Evolutionary conservation across 2,797 vertebrate genomes (phyloP).

Genomic region (Cuculus canorus): DNA sequence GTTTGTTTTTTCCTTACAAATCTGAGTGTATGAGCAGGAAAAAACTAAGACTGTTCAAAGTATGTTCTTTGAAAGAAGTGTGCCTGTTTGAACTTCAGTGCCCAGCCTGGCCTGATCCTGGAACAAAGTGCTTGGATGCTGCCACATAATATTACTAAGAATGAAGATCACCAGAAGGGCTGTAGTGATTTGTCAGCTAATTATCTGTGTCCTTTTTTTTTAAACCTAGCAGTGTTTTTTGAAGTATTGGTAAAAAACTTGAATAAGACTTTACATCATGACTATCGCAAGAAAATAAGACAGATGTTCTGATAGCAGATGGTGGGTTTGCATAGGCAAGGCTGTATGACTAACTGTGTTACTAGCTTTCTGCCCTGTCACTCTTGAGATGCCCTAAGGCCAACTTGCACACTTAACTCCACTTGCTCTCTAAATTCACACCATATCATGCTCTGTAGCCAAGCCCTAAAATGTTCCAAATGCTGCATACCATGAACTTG

Average conservation of each 20-base stretch:
- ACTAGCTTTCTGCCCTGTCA: background rate
- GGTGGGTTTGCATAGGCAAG: background rate
- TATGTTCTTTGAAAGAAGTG: background rate
- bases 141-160: background rate
- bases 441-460: background rate
- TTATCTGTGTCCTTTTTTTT: background rate
- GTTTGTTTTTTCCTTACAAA: background rate
- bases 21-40: background rate
- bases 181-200: background rate
- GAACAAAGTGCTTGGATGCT: background rate
- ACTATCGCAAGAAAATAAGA: background rate
- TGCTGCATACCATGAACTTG: background rate
- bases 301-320: background rate
- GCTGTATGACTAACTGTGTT: background rate
- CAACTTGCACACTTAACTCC: background rate
- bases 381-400: background rate
- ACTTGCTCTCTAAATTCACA: background rate
- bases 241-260: background rate
- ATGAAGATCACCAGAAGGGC: background rate
- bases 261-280: rapidly evolving
- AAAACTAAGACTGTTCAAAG: background rate
- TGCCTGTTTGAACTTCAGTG: background rate
- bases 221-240: background rate
- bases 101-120: background rate
- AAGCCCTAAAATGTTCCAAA: background rate